Conservation (phyloP, 2,888 invertebrate genomes). For the Penaeus monodon region DNA sequence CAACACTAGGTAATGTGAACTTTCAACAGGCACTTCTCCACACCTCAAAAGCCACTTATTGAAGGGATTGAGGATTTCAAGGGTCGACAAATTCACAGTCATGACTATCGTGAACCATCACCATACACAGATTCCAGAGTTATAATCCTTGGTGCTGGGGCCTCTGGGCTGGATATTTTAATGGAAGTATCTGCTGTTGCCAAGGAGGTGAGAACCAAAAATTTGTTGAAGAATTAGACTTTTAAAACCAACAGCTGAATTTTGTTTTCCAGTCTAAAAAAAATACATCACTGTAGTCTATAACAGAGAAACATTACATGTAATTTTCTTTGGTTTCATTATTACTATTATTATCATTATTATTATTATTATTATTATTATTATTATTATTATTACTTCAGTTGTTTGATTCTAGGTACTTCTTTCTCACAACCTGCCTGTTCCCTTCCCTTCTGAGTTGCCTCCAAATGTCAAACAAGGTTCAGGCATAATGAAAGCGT, state of each 20-base stretch:
- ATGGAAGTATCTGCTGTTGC: slow-evolving; percentile 70
- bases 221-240: too few species aligned
- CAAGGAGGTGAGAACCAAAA: slow-evolving; percentile 67
- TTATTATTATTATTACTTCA: background rate
- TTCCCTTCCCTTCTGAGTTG: slow-evolving; percentile 48
- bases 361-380: too few species aligned
- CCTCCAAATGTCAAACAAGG: slow-evolving; percentile 59
- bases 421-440: slow-evolving; percentile 61
- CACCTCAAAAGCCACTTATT: slow-evolving; percentile 80
- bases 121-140: slow-evolving; percentile 75
- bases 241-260: background rate
- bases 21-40: slow-evolving; percentile 78
- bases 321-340: too few species aligned
- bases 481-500: slow-evolving; percentile 32
- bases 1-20: too few species aligned
- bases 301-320: background rate
- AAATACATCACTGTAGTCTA: background rate
- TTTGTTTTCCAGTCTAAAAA: background rate
- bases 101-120: slow-evolving; percentile 84
- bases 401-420: slow-evolving; percentile 54
- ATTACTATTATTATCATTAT: too few species aligned
- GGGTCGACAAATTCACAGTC: slow-evolving; percentile 82
- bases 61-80: slow-evolving; percentile 77
- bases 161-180: slow-evolving; percentile 79
- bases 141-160: slow-evolving; percentile 87